Percentiles rank a stretch among this genome's conserved stretches.
Evolutionary conservation across 23 tunicate species (phyloP).

Genomic region (Clavelina lepadiformis): DNA sequence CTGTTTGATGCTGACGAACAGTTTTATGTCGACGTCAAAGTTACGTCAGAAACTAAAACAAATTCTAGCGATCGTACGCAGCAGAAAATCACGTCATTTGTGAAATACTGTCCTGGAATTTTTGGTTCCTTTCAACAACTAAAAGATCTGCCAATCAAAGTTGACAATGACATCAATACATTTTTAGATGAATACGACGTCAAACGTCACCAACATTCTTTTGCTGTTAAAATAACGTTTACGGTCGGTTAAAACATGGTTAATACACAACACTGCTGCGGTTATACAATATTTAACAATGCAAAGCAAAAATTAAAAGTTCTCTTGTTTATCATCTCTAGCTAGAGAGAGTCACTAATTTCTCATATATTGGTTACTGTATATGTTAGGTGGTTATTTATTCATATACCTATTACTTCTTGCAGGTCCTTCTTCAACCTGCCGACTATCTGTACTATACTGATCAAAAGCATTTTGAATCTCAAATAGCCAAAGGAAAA

Average conservation of each 20-base stretch:
- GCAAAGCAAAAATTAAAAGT: no score
- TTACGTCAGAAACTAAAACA: no score
- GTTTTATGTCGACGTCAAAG: no score
- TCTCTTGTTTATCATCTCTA: no score
- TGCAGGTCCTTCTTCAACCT: slow-evolving; percentile 53
- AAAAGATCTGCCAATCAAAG: slow-evolving; percentile 15
- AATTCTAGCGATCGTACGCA: background rate
- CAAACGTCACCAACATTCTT: slow-evolving; percentile 7
- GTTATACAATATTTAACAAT: no score
- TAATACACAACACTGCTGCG: no score
- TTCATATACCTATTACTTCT: no score
- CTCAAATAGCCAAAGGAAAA: slow-evolving; percentile 38
- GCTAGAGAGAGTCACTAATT: no score
- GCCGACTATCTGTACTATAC: slow-evolving; percentile 39
- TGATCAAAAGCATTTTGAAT: slow-evolving; percentile 54
- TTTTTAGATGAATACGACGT: slow-evolving; percentile 27
- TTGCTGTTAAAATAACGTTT: slow-evolving; percentile 14
- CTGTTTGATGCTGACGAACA: no score
- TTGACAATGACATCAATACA: background rate
- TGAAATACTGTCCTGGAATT: slow-evolving; percentile 44
- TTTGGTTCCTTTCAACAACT: slow-evolving; percentile 25
- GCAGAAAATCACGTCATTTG: slow-evolving; percentile 17
- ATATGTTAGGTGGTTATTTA: no score
- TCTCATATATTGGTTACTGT: no score
- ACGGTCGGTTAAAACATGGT: slow-evolving; percentile 30